Conservation (phyloP, 2,113 vertebrate species). For the Pluvianellus socialis region DNA sequence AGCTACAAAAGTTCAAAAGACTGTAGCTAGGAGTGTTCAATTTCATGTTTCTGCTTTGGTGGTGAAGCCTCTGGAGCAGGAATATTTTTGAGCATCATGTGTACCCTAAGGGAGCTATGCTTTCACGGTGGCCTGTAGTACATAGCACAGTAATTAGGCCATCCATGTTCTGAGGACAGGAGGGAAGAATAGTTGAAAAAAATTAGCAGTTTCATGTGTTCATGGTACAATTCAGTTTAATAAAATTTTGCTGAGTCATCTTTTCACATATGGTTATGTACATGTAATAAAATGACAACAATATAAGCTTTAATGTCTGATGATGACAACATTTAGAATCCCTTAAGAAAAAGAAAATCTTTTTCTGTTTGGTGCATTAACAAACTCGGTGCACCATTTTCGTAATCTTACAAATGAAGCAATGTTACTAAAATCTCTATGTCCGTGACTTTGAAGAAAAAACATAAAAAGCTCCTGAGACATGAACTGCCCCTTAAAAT, state of each 20-base stretch:
- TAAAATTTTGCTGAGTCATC: neutral
- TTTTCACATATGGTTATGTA: neutral
- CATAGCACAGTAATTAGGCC: neutral
- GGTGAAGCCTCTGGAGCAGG: neutral
- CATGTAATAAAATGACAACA: neutral
- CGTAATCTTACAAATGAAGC: neutral
- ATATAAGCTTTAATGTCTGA: neutral
- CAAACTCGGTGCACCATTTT: neutral
- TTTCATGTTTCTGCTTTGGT: neutral
- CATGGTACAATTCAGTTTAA: neutral
- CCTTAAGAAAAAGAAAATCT: neutral
- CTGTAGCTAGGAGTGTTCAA: neutral
- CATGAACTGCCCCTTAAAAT: neutral
- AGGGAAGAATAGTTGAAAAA: neutral
- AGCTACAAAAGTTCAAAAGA: neutral
- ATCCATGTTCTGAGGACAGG: neutral
- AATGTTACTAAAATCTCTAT: neutral
- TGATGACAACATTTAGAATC: neutral
- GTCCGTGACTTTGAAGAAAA: neutral
- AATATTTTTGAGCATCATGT: neutral
- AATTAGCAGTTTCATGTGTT: neutral
- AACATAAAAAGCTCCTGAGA: rapidly evolving
- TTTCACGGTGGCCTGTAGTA: neutral
- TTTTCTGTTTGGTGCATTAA: neutral
- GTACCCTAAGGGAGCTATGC: neutral